Percentiles rank a stretch among this genome's conserved stretches.
Conservation (phyloP, 1,140 invertebrate species). For the Mizuhopecten yessoensis region DNA sequence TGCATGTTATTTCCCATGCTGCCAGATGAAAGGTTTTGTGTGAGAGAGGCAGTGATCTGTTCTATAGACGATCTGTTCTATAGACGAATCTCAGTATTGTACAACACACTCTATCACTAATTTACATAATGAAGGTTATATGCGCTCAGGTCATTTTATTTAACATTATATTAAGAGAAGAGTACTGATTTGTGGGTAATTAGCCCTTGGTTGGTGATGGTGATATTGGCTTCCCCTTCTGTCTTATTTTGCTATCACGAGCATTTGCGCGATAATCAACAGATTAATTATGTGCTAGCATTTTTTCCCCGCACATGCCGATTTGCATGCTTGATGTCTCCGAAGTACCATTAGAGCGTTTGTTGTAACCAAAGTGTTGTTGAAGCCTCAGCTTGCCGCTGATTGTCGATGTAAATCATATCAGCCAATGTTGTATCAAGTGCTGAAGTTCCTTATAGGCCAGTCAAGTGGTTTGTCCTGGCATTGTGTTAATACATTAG, state of each 20-base stretch:
- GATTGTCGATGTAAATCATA: slow-evolving; percentile 27
- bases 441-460: neutral
- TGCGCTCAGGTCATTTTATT: neutral
- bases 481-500: neutral
- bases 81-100: neutral
- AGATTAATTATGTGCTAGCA: neutral
- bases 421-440: slow-evolving; percentile 13
- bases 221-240: neutral
- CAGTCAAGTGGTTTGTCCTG: slow-evolving; percentile 24
- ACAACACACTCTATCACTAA: neutral
- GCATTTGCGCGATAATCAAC: neutral
- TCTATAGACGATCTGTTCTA: too few species aligned
- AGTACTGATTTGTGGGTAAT: neutral
- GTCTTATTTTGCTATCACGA: neutral
- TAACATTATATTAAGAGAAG: neutral
- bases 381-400: neutral
- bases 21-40: neutral
- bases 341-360: slow-evolving; percentile 10
- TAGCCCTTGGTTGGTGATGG: neutral
- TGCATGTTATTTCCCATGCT: neutral
- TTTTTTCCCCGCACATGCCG: neutral
- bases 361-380: neutral
- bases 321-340: slow-evolving; percentile 30
- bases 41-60: too few species aligned
- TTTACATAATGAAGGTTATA: neutral